A percentile compares a stretch with the other conserved stretches of the same genome.
phyloP scores from a whole-genome alignment of 2,797 vertebrate species.

The Pampus argenteus region DNA sequence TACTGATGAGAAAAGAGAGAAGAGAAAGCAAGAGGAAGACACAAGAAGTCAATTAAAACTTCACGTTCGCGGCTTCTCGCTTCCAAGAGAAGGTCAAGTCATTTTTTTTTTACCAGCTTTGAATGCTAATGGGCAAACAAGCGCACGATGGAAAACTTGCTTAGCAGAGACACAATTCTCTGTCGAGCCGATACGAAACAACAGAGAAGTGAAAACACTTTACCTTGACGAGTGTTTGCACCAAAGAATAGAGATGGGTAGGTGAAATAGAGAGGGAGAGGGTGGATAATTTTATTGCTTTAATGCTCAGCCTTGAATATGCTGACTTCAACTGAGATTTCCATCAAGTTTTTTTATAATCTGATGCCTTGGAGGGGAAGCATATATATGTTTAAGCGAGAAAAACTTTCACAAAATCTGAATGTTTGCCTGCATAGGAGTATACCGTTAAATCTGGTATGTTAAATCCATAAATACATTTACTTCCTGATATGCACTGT shows the following conservation, averaged over 20 bases:
- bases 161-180: slow-evolving; percentile 55
- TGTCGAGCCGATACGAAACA: slow-evolving; percentile 59
- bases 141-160: slow-evolving; percentile 51
- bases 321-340: slow-evolving; percentile 41
- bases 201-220: slow-evolving; percentile 61
- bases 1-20: slow-evolving; percentile 66
- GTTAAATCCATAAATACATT: background rate
- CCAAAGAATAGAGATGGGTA: slow-evolving; percentile 45
- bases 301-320: slow-evolving; percentile 48
- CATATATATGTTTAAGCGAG: slow-evolving; percentile 10
- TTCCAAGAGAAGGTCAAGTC: slow-evolving; percentile 79
- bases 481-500: background rate
- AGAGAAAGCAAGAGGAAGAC: slow-evolving; percentile 56
- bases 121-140: slow-evolving; percentile 78
- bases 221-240: slow-evolving; percentile 65
- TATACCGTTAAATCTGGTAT: background rate
- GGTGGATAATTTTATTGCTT: slow-evolving; percentile 48
- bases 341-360: slow-evolving; percentile 35
- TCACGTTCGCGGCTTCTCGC: slow-evolving; percentile 54
- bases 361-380: slow-evolving; percentile 21
- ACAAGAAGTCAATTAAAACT: slow-evolving; percentile 82
- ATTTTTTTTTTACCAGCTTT: slow-evolving; percentile 71
- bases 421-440: background rate
- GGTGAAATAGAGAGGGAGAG: slow-evolving; percentile 34
- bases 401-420: slow-evolving; percentile 8